Evolutionary conservation across 2,888 invertebrate genomes (phyloP).

Genomic region (Falcaria lacertinaria): DNA sequence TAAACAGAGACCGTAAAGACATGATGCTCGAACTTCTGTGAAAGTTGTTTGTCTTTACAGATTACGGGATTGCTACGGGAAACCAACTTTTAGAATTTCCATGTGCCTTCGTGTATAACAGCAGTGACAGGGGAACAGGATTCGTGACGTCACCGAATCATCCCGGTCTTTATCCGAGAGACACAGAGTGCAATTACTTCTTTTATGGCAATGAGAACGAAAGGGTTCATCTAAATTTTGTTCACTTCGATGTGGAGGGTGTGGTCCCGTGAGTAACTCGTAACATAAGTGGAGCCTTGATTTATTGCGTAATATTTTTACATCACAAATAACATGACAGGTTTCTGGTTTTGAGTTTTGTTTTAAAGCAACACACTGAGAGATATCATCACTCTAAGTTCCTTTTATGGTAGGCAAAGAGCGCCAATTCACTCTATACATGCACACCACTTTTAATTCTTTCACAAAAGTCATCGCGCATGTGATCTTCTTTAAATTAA

Average conservation of each 20-base stretch:
- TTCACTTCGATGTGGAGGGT: slow-evolving; percentile 96
- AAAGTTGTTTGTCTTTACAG: slow-evolving; percentile 71
- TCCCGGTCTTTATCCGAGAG: slow-evolving; percentile 93
- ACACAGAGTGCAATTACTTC: slow-evolving; percentile 95
- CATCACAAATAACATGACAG: slow-evolving; percentile 3
- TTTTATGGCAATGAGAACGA: slow-evolving; percentile 89
- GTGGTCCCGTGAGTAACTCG: slow-evolving; percentile 89
- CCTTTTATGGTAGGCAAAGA: too few relatives aligned
- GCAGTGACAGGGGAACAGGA: slow-evolving; percentile 87
- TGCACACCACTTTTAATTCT: too few relatives aligned
- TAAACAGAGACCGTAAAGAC: too few relatives aligned
- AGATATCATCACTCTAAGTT: too few relatives aligned
- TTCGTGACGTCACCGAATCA: slow-evolving; percentile 93
- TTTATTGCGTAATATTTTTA: not conserved
- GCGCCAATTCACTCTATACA: too few relatives aligned
- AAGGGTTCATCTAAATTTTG: slow-evolving; percentile 89
- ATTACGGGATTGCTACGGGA: slow-evolving; percentile 92
- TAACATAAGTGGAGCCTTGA: not conserved
- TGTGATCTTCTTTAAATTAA: too few relatives aligned
- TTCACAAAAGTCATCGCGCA: too few relatives aligned
- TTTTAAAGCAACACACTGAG: too few relatives aligned
- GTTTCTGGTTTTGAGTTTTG: too few relatives aligned
- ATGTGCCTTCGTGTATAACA: slow-evolving; percentile 94
- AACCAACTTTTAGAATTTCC: slow-evolving; percentile 86
- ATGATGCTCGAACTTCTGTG: too few relatives aligned